Conservation (phyloP, 2,888 invertebrate species). For the Agrochola macilenta region DNA sequence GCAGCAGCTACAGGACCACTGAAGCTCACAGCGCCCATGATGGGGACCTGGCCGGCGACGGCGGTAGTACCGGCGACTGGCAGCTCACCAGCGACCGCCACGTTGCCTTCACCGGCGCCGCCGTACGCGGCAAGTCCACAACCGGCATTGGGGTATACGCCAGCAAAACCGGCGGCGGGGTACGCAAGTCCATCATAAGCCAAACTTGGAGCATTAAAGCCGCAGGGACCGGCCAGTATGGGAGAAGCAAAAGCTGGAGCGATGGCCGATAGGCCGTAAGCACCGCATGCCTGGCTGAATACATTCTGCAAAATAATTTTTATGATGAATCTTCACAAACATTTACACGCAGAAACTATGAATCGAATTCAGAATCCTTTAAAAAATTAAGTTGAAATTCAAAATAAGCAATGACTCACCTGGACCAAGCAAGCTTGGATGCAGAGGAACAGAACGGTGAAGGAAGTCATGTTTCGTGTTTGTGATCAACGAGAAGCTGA, state of each 20-base stretch:
- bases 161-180: background rate
- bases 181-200: slow-evolving; percentile 18
- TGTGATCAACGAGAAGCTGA: slow-evolving; percentile 31
- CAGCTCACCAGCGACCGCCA: slow-evolving; percentile 61
- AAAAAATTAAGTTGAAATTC: no score
- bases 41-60: slow-evolving; percentile 63
- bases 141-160: slow-evolving; percentile 1
- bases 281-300: background rate
- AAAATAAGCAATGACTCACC: slow-evolving; percentile 22
- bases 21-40: slow-evolving; percentile 50
- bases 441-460: slow-evolving; percentile 50
- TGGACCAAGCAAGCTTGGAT: slow-evolving; percentile 59
- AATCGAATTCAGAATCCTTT: no score
- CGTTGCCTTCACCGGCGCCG: slow-evolving; percentile 57
- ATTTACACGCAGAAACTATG: no score
- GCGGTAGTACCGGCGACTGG: slow-evolving; percentile 69
- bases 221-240: background rate
- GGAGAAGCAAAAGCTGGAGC: background rate
- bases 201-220: background rate
- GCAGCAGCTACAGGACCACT: slow-evolving; percentile 62
- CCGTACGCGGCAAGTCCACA: slow-evolving; percentile 32
- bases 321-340: no score
- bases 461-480: slow-evolving; percentile 48
- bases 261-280: slow-evolving; percentile 14
- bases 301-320: no score